Evolutionary conservation across 1,140 invertebrate genomes (phyloP), one percentile per base, ranked within the genome.

Genomic region (Pseudomyrmex gracilis): DNA sequence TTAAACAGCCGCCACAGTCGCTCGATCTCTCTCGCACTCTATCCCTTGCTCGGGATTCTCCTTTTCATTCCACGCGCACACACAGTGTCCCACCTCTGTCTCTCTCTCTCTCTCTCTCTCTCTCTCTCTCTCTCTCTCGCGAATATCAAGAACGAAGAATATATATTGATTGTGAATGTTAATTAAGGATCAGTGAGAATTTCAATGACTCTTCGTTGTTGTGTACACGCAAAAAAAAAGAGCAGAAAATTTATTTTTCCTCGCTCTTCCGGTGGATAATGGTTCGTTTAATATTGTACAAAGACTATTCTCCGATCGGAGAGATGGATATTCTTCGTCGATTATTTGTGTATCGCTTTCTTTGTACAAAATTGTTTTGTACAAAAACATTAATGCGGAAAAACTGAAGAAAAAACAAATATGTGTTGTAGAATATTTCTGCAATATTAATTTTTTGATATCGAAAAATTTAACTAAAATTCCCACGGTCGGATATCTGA

Each of bases 1-100:
- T 92, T 90, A 91, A 90, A 90, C 90, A 83, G 87, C 60, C 73
- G 66, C 15, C 10, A 22, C 58, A 58, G 34, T 77, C 60, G 10
- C 76, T 47, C 68, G 34, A 34, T 51, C 67, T 43, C 57, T 71
- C 66, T 13, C 13, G 51, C 76, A n/a, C 22, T 17, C 51, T 22
- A 10, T 58, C 17, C 2, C 45, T n/a, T 10, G 57, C 55, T 73
- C 45, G 24, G n/a, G 2, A 20, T 76, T 43, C 22, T 64, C n/a
- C 47, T 70, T 24, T 10, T 58, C 20, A 68, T 57, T 68, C 10
- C 15, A 2, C 20, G 12, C 20, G 12, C 22, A 70, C 22, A 45
- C n/a, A 34, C 15, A 43, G 15, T 57, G 43, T 57, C 9, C 15
- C 12, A 1, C 61, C 17, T 45, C 51, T 13, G 1, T n/a, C 55